Base-by-base conservation (phyloP, 2,888 invertebrate genomes). In the Tachina fera region DNA sequence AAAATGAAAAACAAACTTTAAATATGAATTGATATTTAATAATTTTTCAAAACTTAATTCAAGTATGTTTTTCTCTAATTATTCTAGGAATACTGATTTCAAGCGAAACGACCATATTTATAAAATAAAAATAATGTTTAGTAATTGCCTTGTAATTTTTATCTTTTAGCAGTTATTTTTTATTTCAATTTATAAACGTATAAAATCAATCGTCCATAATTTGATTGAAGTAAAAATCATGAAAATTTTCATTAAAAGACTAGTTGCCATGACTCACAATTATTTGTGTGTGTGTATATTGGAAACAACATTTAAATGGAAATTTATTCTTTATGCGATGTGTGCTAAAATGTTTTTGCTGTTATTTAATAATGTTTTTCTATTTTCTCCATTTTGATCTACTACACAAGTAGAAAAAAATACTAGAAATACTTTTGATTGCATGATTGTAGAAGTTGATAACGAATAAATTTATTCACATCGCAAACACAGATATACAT, bases 261-360 rank as follows among this genome's bases (percentile, higher is more conserved):
- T 60, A 39, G 60, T 68, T 60, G 60, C 14, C 60, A 68, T 74
- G 47, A 68, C 60, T 67, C 10, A 16, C 14, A 49, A 47, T 79
- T 63, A 76, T 71, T 77, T 70, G 77, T 72, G 76, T 70, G 77
- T 72, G 76, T 71, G 60, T 51, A 49, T 58, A 49, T 65, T 58
- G 49, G 31, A 45, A 76, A 49, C 39, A 63, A 65, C 11, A 71
- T 83, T 71, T 77, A 43, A 58, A 72, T 76, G 49, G 45, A 83
- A 83, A 65, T 83, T 71, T 65, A 72, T 77, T 14, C 65, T 76
- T 56, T 63, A 61, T 82, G 76, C 10, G 56, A 70, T 75, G 43
- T 63, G 41, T 58, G 71, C 70, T 76, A 76, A 76, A 77, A 65
- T 16, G 58, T 82, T 82, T 71, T 82, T 77, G 71, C 49, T 58